phyloP scores from a whole-genome alignment of 92 coral and sea anemone species.

The Heliopora coerulea region DNA sequence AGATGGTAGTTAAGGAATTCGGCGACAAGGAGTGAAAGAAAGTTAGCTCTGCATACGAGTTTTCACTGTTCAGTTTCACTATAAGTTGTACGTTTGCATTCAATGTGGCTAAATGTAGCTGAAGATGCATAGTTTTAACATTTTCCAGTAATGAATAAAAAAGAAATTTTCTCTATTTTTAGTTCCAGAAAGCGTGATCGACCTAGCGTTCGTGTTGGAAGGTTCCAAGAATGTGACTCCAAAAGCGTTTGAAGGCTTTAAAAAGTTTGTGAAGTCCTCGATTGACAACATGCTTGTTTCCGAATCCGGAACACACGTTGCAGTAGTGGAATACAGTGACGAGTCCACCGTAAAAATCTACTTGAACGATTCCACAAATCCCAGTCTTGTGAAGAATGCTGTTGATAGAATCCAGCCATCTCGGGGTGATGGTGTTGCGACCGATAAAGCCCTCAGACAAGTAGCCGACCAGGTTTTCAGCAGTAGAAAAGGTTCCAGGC shows the following conservation, averaged over 20 bases:
- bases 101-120: too few relatives aligned
- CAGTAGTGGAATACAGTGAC: slow-evolving; percentile 71
- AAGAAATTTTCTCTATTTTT: too few relatives aligned
- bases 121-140: too few relatives aligned
- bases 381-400: slow-evolving; percentile 50
- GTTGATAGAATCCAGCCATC: slow-evolving; percentile 54
- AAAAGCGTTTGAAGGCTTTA: slow-evolving; percentile 57
- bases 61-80: too few relatives aligned
- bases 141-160: too few relatives aligned
- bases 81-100: too few relatives aligned
- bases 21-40: too few relatives aligned
- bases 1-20: too few relatives aligned
- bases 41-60: too few relatives aligned
- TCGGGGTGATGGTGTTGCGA: slow-evolving; percentile 44
- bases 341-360: slow-evolving; percentile 47
- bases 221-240: slow-evolving; percentile 67
- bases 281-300: slow-evolving; percentile 57
- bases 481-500: slow-evolving; percentile 63
- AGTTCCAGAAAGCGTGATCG: slow-evolving; percentile 42
- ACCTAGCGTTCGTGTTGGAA: slow-evolving; percentile 74
- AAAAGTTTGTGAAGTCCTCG: slow-evolving; percentile 62
- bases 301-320: slow-evolving; percentile 62
- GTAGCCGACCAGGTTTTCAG: slow-evolving; percentile 63
- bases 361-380: slow-evolving; percentile 52
- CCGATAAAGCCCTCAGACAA: slow-evolving; percentile 55